phyloP scores from a whole-genome alignment of 1,140 invertebrate species.

The Heliconius congener region DNA sequence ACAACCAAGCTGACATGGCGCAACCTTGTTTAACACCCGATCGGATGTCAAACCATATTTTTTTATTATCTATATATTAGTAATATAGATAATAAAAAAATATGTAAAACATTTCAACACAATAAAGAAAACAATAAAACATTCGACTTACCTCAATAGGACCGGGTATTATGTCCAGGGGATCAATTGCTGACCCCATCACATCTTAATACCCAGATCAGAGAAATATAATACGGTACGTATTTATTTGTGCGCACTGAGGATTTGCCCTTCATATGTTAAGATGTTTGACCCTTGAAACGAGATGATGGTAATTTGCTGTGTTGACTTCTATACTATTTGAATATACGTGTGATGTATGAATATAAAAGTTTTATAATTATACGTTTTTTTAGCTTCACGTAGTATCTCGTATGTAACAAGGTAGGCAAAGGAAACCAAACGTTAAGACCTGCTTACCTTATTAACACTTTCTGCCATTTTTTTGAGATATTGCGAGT shows the following conservation, averaged over 20 bases:
- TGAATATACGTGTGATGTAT: slow-evolving; percentile 12
- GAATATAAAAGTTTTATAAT: neutral
- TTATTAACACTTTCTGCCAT: no score
- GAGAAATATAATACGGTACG: slow-evolving; percentile 67
- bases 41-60: no score
- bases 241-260: slow-evolving; percentile 77
- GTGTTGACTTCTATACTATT: slow-evolving; percentile 55
- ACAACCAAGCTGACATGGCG: no score
- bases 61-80: no score
- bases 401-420: no score
- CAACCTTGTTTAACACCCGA: no score
- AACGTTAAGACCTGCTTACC: no score
- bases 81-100: neutral
- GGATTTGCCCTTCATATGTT: slow-evolving; percentile 74
- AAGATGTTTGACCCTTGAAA: slow-evolving; percentile 75
- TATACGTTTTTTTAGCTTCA: no score
- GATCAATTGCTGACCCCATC: slow-evolving; percentile 73
- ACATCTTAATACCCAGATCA: slow-evolving; percentile 73
- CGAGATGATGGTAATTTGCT: slow-evolving; percentile 70
- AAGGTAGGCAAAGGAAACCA: no score
- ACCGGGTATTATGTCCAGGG: slow-evolving; percentile 58
- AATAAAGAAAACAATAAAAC: slow-evolving; percentile 60
- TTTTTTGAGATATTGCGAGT: no score
- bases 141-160: slow-evolving; percentile 57
- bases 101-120: neutral